A percentile compares a stretch with the other conserved stretches of the same genome.
Conservation (phyloP, 2,888 invertebrate species). For the Lithophane ornitopus region DNA sequence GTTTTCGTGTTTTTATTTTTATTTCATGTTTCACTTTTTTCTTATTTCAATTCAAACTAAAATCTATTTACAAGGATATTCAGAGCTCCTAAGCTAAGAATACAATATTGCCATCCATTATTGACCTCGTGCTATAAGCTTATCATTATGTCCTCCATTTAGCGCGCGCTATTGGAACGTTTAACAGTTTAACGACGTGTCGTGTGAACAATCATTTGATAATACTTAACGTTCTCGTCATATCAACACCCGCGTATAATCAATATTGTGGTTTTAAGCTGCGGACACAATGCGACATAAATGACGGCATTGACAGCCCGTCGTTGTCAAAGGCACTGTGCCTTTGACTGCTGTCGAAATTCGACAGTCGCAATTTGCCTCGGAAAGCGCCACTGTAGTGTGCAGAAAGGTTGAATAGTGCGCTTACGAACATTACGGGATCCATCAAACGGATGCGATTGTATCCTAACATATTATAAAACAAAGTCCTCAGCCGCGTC, state of each 20-base stretch:
- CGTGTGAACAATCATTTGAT: background rate
- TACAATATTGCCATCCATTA: background rate
- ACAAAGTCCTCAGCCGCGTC: no score
- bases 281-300: background rate
- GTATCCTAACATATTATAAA: no score
- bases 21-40: background rate
- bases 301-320: background rate
- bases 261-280: background rate
- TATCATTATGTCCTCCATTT: background rate
- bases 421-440: background rate
- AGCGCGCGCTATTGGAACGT: background rate
- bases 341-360: background rate
- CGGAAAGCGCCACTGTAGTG: background rate
- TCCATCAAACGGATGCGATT: background rate
- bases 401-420: background rate
- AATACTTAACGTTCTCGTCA: background rate
- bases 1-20: no score
- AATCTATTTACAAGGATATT: background rate
- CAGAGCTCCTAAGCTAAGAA: no score
- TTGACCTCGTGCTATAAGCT: no score
- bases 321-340: background rate
- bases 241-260: conserved; percentile 10
- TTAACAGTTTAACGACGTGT: background rate
- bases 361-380: background rate
- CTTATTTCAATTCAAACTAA: background rate